A percentile compares a stretch with the other conserved stretches of the same genome.
These are phyloP conservation scores for Indri indri DNA, from an alignment of 2,113 vertebrate species.

Conservation along the genomic window DNA sequence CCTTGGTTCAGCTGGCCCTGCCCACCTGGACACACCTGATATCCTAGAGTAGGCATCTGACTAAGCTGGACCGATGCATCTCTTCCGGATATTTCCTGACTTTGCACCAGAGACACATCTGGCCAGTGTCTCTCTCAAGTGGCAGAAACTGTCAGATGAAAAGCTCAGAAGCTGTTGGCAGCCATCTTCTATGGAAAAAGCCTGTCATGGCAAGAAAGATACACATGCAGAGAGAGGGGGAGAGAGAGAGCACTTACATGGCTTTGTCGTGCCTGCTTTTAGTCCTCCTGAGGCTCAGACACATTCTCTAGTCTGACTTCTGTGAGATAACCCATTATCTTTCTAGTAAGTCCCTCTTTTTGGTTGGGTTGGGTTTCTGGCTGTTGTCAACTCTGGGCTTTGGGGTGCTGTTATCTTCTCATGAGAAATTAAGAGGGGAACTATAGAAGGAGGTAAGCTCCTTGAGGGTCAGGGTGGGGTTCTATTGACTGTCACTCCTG, in stretches of 20 bases:
- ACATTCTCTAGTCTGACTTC: neutral
- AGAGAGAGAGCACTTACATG: neutral
- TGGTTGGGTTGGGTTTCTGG: neutral
- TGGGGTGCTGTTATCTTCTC: neutral
- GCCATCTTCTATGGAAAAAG: neutral
- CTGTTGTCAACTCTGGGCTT: neutral
- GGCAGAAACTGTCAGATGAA: neutral
- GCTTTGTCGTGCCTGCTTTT: neutral
- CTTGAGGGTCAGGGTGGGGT: neutral
- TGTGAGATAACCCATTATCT: neutral
- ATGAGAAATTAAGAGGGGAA: neutral
- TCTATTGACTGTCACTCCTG: neutral
- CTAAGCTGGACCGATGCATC: neutral
- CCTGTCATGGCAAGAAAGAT: neutral
- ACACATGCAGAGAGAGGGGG: neutral
- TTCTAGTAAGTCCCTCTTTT: neutral
- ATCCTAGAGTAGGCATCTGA: neutral
- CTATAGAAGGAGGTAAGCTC: neutral
- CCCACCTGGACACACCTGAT: neutral
- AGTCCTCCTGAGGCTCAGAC: neutral
- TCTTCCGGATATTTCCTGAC: neutral
- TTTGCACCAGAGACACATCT: neutral
- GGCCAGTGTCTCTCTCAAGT: neutral
- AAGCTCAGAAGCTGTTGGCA: neutral
- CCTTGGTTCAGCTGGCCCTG: neutral